Evolutionary conservation across 2,888 invertebrate species (phyloP), one percentile per base, ranked within the genome.

Genomic region (Anthophora plumipes): DNA sequence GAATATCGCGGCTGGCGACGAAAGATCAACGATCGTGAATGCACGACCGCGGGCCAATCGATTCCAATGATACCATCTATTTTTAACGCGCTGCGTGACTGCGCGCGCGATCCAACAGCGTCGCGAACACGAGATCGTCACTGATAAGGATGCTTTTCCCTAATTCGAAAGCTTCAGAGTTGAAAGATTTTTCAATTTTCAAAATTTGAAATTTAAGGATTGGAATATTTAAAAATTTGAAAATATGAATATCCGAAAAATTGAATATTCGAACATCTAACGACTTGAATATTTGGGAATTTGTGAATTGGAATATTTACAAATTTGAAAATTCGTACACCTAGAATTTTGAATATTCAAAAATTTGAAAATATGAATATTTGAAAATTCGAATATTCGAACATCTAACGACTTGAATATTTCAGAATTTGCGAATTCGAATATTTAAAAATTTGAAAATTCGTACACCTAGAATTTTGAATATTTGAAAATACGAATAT

Each of bases 21-120:
- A 79, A 80, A 37, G 77, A 82, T 70, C 85, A 74, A 63, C 63
- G 39, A 72, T 73, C 67, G 14, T 50, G 61, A 67, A 61, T 80
- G 70, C 71, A 70, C 63, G 59, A 64, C 68, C 48, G 46, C 50
- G 43, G 76, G 63, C 67, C 75, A 66, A 63, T 71, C 66, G 76
- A 76, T 76, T 64, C 25, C 71, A 80, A 72, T 71, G 80, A 80
- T 71, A 76, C 59, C 12, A 59, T 71, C 71, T 80, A 72, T 80
- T 82, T 80, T 75, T 80, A 75, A 69, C 69, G 17, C n/a, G 12
- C 11, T 1, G 50, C 39, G 25, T 9, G 9, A n/a, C 22, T 22
- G 41, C 22, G 1, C 14, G 22, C 59, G 25, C 17, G 80, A 52
- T 68, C 52, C 25, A 43, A 57, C 25, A 37, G 46, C 59, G 17